Percentiles rank a stretch among this genome's conserved stretches.
phyloP scores from a whole-genome alignment of 2,113 vertebrate species.

The Xenus cinereus region DNA sequence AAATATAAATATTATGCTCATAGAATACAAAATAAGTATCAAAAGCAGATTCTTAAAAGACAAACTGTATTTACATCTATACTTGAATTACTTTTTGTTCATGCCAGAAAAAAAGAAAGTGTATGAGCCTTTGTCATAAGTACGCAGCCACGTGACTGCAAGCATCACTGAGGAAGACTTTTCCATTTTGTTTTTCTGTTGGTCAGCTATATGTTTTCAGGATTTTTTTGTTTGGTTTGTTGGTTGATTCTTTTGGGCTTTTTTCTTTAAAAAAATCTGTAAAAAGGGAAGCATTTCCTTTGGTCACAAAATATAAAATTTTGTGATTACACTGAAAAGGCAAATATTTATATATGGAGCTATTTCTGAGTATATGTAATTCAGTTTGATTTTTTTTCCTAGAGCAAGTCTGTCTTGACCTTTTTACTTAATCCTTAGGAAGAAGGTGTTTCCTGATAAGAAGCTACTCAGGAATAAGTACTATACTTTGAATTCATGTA shows the following conservation, averaged over 20 bases:
- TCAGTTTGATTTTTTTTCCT: neutral
- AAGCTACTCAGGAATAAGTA: neutral
- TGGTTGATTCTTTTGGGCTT: neutral
- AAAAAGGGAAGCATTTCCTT: neutral
- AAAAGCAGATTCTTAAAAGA: neutral
- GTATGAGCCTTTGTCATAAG: neutral
- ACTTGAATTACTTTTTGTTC: neutral
- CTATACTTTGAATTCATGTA: neutral
- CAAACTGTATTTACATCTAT: neutral
- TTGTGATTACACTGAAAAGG: neutral
- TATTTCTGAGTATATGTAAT: neutral
- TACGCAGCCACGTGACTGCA: neutral
- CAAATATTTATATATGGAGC: neutral
- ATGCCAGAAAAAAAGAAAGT: neutral
- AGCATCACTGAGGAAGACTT: neutral
- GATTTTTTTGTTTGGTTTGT: neutral
- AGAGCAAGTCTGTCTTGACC: neutral
- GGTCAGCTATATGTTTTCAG: neutral
- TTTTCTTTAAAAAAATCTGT: neutral
- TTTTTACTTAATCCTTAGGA: neutral
- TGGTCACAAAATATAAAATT: neutral
- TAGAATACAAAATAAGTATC: neutral
- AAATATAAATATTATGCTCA: neutral
- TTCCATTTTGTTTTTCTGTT: neutral
- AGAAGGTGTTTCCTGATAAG: neutral